phyloP scores from a whole-genome alignment of 1,140 invertebrate genomes.

The Ptiloglossa arizonensis region DNA sequence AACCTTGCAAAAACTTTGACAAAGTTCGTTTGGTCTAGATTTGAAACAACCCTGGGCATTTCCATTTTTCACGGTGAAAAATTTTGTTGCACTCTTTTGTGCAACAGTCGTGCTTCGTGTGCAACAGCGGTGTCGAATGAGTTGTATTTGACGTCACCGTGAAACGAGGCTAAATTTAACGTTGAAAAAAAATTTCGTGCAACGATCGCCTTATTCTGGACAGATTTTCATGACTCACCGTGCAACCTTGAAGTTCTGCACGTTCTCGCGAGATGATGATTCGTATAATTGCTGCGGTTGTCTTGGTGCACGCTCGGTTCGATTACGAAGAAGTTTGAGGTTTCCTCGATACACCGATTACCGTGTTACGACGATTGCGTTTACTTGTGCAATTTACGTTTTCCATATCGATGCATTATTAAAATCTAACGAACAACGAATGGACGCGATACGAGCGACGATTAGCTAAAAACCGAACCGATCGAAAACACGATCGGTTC shows the following conservation, averaged over 20 bases:
- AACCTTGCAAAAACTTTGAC: too few species aligned
- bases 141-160: slow-evolving; percentile 33
- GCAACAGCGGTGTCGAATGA: neutral
- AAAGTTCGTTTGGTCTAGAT: too few species aligned
- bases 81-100: too few species aligned
- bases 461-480: too few species aligned
- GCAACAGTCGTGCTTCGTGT: neutral
- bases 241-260: slow-evolving; percentile 71
- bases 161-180: slow-evolving; percentile 46
- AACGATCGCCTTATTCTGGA: slow-evolving; percentile 45
- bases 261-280: slow-evolving; percentile 68
- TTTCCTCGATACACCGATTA: slow-evolving; percentile 27
- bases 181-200: slow-evolving; percentile 31
- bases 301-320: slow-evolving; percentile 20
- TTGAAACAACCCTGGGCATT: too few species aligned
- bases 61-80: too few species aligned
- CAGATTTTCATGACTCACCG: slow-evolving; percentile 74
- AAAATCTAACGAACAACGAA: too few species aligned
- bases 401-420: slow-evolving; percentile 33
- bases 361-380: slow-evolving; percentile 25
- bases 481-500: too few species aligned
- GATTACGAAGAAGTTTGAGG: slow-evolving; percentile 56
- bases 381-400: slow-evolving; percentile 24
- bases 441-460: too few species aligned
- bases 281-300: slow-evolving; percentile 58